These are phyloP conservation scores for Miichthys miiuy DNA, from an alignment of 2,797 vertebrate genomes.

Conservation along the genomic window DNA sequence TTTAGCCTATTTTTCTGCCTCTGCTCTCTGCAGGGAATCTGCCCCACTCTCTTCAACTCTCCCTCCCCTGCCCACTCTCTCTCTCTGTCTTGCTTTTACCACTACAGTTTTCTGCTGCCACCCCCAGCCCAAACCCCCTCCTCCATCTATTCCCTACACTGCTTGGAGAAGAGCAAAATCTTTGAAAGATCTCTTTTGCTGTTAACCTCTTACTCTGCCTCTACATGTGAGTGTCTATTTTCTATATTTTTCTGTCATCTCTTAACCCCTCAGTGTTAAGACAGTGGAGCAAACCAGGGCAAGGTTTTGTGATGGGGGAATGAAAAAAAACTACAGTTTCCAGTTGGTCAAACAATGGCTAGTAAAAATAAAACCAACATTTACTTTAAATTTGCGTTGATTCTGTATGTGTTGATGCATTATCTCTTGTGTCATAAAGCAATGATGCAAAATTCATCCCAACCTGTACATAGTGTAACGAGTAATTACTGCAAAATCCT, in stretches of 20 bases:
- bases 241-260: slow-evolving; percentile 62
- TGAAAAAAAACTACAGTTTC: background rate
- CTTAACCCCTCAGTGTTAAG: slow-evolving; percentile 49
- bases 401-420: background rate
- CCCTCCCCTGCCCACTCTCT: slow-evolving; percentile 17
- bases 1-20: slow-evolving; percentile 62
- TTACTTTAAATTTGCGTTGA: background rate
- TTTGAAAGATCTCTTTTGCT: slow-evolving; percentile 61
- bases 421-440: background rate
- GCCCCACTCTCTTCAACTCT: slow-evolving; percentile 39
- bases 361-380: background rate
- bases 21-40: slow-evolving; percentile 54
- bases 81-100: slow-evolving; percentile 45
- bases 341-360: background rate
- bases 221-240: slow-evolving; percentile 50
- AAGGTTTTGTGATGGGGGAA: slow-evolving; percentile 15
- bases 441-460: background rate
- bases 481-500: no score
- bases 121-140: no score
- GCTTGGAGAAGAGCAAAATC: slow-evolving; percentile 41
- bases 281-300: slow-evolving; percentile 2
- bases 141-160: slow-evolving; percentile 36
- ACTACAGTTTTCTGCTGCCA: background rate
- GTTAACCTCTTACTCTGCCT: slow-evolving; percentile 59
- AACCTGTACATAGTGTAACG: background rate